phyloP scores from a whole-genome alignment of 2,797 vertebrate genomes.

The Ptychadena robeensis region DNA sequence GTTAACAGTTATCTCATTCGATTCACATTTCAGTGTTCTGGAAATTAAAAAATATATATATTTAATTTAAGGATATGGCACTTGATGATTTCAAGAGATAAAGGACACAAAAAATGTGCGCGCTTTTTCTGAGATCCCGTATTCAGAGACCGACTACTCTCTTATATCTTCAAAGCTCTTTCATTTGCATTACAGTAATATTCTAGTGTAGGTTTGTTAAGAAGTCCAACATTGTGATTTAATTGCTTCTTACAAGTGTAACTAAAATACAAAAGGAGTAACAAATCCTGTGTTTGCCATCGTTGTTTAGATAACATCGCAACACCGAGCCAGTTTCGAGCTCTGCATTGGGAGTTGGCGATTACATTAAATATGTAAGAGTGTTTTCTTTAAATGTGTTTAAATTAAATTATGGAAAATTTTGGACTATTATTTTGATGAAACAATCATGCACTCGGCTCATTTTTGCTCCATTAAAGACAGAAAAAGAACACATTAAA shows the following conservation, averaged over 20 bases:
- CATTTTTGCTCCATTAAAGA: slow-evolving; percentile 47
- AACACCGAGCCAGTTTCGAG: slow-evolving; percentile 3
- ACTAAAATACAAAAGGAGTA: background rate
- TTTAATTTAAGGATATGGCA: background rate
- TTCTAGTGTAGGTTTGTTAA: background rate
- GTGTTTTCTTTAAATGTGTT: slow-evolving; percentile 53
- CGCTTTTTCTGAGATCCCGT: background rate
- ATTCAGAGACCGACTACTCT: background rate
- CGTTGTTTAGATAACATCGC: slow-evolving; percentile 20
- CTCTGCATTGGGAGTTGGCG: slow-evolving; percentile 42
- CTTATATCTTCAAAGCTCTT: background rate
- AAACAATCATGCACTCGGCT: slow-evolving; percentile 41
- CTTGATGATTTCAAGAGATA: too few relatives aligned
- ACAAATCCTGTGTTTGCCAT: slow-evolving; percentile 17
- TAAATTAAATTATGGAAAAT: slow-evolving; percentile 53
- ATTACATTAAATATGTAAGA: slow-evolving; percentile 60
- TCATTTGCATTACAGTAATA: background rate
- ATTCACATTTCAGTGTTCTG: background rate
- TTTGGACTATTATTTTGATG: slow-evolving; percentile 55
- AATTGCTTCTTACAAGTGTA: slow-evolving; percentile 11
- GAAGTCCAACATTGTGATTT: background rate
- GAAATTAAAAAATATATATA: background rate
- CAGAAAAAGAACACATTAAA: slow-evolving; percentile 56
- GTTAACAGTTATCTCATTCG: background rate
- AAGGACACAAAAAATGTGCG: background rate